Evolutionary conservation across 2,888 invertebrate species (phyloP).

Genomic region (Elysia crispata): DNA sequence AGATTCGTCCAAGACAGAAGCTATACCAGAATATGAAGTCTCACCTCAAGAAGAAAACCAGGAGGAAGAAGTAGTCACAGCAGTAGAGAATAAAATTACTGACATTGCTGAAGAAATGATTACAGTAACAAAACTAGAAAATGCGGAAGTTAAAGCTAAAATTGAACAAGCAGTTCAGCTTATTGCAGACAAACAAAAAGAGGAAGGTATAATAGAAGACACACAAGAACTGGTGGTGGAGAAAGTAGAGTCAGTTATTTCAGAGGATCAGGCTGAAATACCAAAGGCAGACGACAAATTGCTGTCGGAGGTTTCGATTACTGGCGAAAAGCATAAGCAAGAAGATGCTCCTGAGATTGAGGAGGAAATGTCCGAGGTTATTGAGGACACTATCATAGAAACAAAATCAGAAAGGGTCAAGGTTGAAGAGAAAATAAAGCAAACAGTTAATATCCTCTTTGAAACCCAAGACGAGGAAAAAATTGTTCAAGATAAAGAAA

Average conservation of each 20-base stretch:
- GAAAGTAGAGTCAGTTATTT: neutral
- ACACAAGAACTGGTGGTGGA: neutral
- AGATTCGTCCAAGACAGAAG: no score
- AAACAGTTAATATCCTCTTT: no score
- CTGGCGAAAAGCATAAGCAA: neutral
- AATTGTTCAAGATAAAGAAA: conserved; percentile 14
- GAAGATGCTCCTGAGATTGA: neutral
- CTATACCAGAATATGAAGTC: no score
- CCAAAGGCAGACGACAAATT: no score
- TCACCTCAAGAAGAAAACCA: no score
- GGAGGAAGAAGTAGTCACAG: neutral
- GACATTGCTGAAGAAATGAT: neutral
- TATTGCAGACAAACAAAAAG: neutral
- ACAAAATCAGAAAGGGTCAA: no score
- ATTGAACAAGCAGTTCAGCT: neutral
- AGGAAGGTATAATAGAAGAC: neutral
- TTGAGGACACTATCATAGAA: neutral
- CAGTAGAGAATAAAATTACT: conserved; percentile 12
- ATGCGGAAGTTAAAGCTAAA: no score
- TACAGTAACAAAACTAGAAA: no score
- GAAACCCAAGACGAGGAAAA: neutral
- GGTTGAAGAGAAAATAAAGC: no score
- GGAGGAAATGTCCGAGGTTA: neutral
- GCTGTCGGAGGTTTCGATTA: no score
- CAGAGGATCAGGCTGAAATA: no score